Evolutionary conservation across 2,888 invertebrate species (phyloP).

Genomic region (Orgyia antiqua): DNA sequence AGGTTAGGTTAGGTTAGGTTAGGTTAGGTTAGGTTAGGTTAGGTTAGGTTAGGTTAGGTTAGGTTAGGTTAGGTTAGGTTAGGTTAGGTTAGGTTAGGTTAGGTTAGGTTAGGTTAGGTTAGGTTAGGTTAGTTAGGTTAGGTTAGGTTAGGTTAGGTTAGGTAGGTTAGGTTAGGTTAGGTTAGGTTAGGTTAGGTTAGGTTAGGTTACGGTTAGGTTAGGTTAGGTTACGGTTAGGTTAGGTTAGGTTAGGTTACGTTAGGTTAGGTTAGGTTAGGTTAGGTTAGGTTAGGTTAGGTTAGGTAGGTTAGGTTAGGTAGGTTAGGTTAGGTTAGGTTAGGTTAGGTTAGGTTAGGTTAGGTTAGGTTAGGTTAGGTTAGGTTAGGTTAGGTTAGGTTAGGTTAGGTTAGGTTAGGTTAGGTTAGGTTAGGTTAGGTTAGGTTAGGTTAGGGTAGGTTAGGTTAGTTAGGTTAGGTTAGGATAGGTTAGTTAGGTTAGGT

Average conservation of each 20-base stretch:
- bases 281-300: no score
- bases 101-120: no score
- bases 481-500: no score
- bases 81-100: conserved; percentile 8
- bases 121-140: conserved; percentile 10
- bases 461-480: conserved; percentile 18
- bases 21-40: no score
- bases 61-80: conserved; percentile 10
- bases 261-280: conserved; percentile 12
- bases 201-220: conserved; percentile 12
- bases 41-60: conserved; percentile 20
- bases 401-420: no score
- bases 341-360: conserved; percentile 24
- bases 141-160: conserved; percentile 6
- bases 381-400: no score
- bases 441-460: conserved; percentile 19
- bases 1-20: no score
- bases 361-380: conserved; percentile 24
- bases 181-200: conserved; percentile 14
- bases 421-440: conserved; percentile 19
- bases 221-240: conserved; percentile 15
- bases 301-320: conserved; percentile 11
- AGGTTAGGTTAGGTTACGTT: conserved; percentile 11
- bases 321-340: conserved; percentile 16
- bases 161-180: conserved; percentile 11